Percentiles rank a stretch among this genome's conserved stretches.
These are phyloP conservation scores for Orchesellides sinensis DNA, from an alignment of 2,888 invertebrate species.

Conservation along the genomic window DNA sequence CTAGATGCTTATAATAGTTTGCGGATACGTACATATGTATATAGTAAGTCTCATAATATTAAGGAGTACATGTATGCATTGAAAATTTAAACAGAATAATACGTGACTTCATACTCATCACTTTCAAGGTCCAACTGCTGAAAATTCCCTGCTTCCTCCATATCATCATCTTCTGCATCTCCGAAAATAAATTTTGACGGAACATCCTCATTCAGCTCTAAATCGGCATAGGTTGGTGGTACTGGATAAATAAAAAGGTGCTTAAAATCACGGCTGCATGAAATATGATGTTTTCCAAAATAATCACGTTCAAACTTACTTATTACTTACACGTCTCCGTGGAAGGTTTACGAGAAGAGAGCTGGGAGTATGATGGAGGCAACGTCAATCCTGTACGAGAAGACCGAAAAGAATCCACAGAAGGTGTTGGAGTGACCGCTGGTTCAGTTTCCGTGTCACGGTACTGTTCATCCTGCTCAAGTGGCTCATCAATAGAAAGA, in stretches of 20 bases:
- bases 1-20: background rate
- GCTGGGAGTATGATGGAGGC: constrained; percentile 63
- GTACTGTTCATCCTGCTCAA: background rate
- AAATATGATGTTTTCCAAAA: background rate
- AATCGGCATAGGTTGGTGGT: constrained; percentile 63
- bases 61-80: background rate
- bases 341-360: constrained; percentile 58
- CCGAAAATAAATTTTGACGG: constrained; percentile 37
- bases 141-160: constrained; percentile 49
- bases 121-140: constrained; percentile 47
- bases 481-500: constrained; percentile 27
- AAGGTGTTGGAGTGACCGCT: constrained; percentile 36
- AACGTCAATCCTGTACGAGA: constrained; percentile 38
- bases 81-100: constrained; percentile 51
- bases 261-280: background rate
- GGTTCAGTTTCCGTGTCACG: background rate
- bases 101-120: constrained; percentile 60
- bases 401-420: constrained; percentile 47
- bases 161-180: constrained; percentile 40
- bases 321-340: constrained; percentile 53
- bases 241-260: constrained; percentile 28
- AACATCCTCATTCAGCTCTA: constrained; percentile 49
- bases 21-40: background rate
- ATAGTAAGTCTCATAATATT: background rate
- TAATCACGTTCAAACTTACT: background rate